These are phyloP conservation scores for Poecilus cupreus DNA, from an alignment of 2,888 invertebrate species.

Conservation along the genomic window DNA sequence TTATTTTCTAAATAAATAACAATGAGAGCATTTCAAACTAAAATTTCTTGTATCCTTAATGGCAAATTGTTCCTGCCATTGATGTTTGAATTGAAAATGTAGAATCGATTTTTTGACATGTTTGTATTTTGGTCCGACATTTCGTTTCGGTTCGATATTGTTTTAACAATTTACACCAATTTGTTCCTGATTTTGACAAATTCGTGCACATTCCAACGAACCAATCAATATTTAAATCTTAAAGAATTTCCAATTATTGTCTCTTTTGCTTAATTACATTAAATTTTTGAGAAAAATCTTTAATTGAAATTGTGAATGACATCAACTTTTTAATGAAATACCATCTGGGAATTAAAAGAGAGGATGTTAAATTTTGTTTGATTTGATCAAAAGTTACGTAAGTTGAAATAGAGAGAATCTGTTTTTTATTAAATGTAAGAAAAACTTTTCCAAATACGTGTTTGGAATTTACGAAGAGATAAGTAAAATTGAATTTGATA, in stretches of 20 bases:
- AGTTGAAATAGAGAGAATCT: neutral
- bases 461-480: neutral
- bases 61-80: too few species aligned
- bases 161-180: too few species aligned
- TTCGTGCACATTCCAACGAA: too few species aligned
- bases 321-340: constrained; percentile 10
- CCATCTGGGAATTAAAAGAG: neutral
- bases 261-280: neutral
- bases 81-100: too few species aligned
- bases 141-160: too few species aligned
- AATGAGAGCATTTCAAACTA: too few species aligned
- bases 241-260: neutral
- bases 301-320: neutral
- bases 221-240: neutral
- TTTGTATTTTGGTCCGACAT: too few species aligned
- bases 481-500: neutral
- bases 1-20: too few species aligned
- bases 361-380: neutral
- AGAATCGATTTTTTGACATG: too few species aligned
- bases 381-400: neutral
- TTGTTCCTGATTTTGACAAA: too few species aligned
- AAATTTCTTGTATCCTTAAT: too few species aligned
- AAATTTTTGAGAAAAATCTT: neutral
- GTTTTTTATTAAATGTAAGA: neutral
- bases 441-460: neutral